A percentile compares a stretch with the other conserved stretches of the same genome.
Conservation (phyloP, 1,140 invertebrate genomes). For the Listronotus bonariensis region DNA sequence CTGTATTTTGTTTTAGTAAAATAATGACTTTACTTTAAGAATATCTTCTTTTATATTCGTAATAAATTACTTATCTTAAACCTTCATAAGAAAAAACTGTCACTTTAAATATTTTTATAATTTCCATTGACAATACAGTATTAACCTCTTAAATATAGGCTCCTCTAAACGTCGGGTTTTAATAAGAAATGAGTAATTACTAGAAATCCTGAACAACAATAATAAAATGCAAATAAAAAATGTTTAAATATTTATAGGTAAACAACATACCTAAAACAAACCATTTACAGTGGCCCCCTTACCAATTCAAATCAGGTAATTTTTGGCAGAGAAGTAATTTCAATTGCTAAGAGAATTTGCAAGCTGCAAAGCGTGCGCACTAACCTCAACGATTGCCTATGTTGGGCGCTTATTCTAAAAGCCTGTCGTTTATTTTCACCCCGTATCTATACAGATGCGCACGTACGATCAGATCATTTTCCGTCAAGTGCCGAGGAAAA, state of each 20-base stretch:
- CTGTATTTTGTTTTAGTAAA: too few relatives aligned
- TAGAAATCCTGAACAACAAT: neutral
- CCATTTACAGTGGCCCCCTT: slow-evolving; percentile 16
- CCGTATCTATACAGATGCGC: slow-evolving; percentile 20
- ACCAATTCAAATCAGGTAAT: slow-evolving; percentile 32
- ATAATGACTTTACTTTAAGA: too few relatives aligned
- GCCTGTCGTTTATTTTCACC: slow-evolving; percentile 25
- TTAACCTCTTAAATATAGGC: too few relatives aligned
- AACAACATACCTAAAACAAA: slow-evolving; percentile 18
- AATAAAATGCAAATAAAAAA: slow-evolving; percentile 22
- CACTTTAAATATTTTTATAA: too few relatives aligned
- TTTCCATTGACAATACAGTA: too few relatives aligned
- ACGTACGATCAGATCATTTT: slow-evolving; percentile 16
- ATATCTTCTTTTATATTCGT: too few relatives aligned
- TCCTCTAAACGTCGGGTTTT: too few relatives aligned
- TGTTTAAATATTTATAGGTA: slow-evolving; percentile 21
- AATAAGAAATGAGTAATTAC: too few relatives aligned
- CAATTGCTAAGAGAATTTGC: slow-evolving; percentile 18
- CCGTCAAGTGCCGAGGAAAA: slow-evolving; percentile 11
- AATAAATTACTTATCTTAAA: too few relatives aligned
- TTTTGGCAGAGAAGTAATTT: slow-evolving; percentile 29
- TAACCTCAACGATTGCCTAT: slow-evolving; percentile 1
- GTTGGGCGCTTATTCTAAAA: slow-evolving; percentile 10
- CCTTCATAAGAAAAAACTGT: too few relatives aligned
- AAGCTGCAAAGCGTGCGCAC: slow-evolving; percentile 29